Evolutionary conservation across 2,113 vertebrate genomes (phyloP).

Genomic region (Siniperca chuatsi): DNA sequence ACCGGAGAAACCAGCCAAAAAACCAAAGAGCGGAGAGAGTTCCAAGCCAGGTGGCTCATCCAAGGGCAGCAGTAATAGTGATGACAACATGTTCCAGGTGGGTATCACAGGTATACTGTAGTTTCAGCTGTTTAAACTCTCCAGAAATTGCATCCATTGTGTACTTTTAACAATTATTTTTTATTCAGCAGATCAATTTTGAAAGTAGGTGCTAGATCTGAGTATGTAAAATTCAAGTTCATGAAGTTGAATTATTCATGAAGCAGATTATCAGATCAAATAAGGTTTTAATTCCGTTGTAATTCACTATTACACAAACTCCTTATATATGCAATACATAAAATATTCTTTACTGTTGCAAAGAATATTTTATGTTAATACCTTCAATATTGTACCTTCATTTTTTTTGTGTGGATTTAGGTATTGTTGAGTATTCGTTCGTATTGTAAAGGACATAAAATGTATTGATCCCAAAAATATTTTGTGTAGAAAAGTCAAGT

Average conservation of each 20-base stretch:
- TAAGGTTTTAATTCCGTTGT: not conserved
- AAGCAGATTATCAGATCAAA: not conserved
- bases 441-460: not conserved
- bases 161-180: not conserved
- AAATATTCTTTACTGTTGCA: no score
- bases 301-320: not conserved
- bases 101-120: not conserved
- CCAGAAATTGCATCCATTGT: not conserved
- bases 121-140: not conserved
- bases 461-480: not conserved
- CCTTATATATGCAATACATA: not conserved
- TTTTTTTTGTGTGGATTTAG: not conserved
- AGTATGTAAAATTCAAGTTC: not conserved
- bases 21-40: constrained; percentile 93
- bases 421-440: not conserved
- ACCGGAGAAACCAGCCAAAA: constrained; percentile 92
- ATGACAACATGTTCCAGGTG: constrained; percentile 98
- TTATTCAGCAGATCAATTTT: not conserved
- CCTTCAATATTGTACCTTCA: not conserved
- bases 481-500: not conserved
- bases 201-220: not conserved
- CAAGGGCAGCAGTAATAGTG: constrained; percentile 82
- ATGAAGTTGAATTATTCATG: not conserved
- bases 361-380: not conserved
- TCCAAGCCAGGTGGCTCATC: constrained; percentile 91